Conservation (phyloP, 2,113 vertebrate species). For the Gasterosteus aculeatus region DNA sequence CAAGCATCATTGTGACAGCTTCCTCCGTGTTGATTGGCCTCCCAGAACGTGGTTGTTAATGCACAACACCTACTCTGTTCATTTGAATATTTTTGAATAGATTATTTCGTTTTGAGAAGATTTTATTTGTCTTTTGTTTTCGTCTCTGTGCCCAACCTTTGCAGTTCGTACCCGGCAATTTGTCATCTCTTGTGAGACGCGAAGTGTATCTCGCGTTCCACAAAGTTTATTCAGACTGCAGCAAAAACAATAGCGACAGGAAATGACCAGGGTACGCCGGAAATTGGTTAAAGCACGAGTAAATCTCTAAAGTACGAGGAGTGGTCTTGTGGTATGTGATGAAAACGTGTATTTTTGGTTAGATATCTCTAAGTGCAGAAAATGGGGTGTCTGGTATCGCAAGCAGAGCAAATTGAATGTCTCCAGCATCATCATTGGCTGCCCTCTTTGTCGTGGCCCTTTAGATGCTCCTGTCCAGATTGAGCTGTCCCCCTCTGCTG, state of each 20-base stretch:
- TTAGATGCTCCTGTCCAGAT: slow-evolving; percentile 17
- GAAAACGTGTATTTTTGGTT: slow-evolving; percentile 25
- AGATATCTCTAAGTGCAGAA: slow-evolving; percentile 9
- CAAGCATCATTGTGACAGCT: not conserved
- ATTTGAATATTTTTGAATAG: slow-evolving; percentile 47
- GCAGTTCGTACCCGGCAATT: slow-evolving; percentile 21
- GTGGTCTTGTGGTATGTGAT: slow-evolving; percentile 18
- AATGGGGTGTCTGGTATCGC: slow-evolving; percentile 10
- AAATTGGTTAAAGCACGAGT: slow-evolving; percentile 25
- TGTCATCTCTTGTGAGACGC: not conserved
- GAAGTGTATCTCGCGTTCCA: slow-evolving; percentile 26
- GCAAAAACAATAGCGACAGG: slow-evolving; percentile 42
- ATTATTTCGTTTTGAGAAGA: slow-evolving; percentile 11
- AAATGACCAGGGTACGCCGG: slow-evolving; percentile 17
- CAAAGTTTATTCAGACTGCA: slow-evolving; percentile 24
- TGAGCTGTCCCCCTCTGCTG: slow-evolving; percentile 49
- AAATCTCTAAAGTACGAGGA: slow-evolving; percentile 21
- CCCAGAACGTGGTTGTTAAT: slow-evolving; percentile 49
- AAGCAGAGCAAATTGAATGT: not conserved
- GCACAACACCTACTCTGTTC: slow-evolving; percentile 31
- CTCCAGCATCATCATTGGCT: slow-evolving; percentile 23
- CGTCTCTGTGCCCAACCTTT: not conserved
- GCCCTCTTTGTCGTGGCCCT: slow-evolving; percentile 11
- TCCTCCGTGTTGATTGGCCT: slow-evolving; percentile 46
- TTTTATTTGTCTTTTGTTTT: slow-evolving; percentile 21